These are phyloP conservation scores for Apteryx owenii DNA, from an alignment of 2,113 vertebrate species.

Conservation along the genomic window DNA sequence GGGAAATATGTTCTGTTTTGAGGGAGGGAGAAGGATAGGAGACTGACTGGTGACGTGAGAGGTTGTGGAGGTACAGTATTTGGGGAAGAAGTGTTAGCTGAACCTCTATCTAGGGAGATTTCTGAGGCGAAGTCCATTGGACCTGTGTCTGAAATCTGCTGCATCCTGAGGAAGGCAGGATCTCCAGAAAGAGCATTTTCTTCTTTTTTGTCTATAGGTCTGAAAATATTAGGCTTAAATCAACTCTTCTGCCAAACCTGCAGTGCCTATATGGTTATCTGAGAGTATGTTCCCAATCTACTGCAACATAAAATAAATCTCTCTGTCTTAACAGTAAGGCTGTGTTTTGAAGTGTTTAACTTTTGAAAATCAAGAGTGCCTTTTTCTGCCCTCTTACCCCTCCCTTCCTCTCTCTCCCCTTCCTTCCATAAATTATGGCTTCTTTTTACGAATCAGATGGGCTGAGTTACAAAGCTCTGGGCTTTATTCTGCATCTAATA, in stretches of 20 bases:
- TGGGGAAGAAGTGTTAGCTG: background rate
- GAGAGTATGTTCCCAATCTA: background rate
- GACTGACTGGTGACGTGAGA: background rate
- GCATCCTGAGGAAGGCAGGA: background rate
- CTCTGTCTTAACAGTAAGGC: background rate
- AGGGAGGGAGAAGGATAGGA: fast-evolving
- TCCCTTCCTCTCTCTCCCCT: background rate
- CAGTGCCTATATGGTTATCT: background rate
- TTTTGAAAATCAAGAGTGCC: background rate
- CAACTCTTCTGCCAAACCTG: background rate
- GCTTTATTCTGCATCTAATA: background rate
- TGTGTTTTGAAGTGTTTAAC: background rate
- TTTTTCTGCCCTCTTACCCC: background rate
- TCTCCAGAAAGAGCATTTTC: background rate
- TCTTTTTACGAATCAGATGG: background rate
- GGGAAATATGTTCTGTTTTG: background rate
- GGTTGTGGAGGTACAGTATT: background rate
- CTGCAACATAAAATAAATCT: background rate
- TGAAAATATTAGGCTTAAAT: background rate
- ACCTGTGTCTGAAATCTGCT: background rate
- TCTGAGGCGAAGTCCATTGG: background rate
- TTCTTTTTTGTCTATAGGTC: background rate
- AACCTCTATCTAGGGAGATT: background rate
- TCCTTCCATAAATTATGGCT: background rate
- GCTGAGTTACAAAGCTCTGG: background rate